These are phyloP conservation scores for Artibeus lituratus DNA, from an alignment of 2,797 vertebrate genomes.

Conservation along the genomic window DNA sequence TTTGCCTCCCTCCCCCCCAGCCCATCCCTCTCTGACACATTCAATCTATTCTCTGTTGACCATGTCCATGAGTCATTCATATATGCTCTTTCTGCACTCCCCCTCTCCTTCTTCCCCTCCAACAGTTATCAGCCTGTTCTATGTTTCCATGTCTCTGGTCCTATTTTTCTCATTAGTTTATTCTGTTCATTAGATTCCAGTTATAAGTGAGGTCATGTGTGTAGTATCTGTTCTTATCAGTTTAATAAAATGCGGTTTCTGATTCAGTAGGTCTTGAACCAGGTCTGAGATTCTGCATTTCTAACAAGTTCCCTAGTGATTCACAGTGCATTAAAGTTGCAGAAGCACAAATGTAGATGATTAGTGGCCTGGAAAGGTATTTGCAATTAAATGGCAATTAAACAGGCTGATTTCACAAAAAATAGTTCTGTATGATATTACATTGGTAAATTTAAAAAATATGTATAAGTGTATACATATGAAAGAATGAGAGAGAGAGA, in stretches of 20 bases:
- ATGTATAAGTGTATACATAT: neutral
- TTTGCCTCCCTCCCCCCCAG: neutral
- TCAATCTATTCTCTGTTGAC: neutral
- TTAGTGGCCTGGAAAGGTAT: neutral
- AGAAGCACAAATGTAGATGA: neutral
- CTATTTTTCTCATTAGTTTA: neutral
- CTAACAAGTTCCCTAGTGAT: neutral
- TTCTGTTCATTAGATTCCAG: neutral
- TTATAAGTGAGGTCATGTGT: neutral
- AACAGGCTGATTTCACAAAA: neutral
- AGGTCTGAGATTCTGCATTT: neutral
- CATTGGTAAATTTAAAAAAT: neutral
- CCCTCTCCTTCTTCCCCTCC: too few relatives aligned
- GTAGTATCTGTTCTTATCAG: neutral
- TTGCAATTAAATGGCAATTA: neutral
- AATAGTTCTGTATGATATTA: neutral
- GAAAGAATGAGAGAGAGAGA: neutral
- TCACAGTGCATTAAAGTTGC: neutral
- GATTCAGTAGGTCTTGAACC: neutral
- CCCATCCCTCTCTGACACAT: neutral
- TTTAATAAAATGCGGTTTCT: neutral
- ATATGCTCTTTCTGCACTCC: neutral
- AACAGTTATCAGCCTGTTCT: neutral
- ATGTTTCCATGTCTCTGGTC: neutral
- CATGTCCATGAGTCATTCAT: neutral